Base-by-base conservation (phyloP, 2,113 vertebrate genomes). In the Xenopus borealis region DNA sequence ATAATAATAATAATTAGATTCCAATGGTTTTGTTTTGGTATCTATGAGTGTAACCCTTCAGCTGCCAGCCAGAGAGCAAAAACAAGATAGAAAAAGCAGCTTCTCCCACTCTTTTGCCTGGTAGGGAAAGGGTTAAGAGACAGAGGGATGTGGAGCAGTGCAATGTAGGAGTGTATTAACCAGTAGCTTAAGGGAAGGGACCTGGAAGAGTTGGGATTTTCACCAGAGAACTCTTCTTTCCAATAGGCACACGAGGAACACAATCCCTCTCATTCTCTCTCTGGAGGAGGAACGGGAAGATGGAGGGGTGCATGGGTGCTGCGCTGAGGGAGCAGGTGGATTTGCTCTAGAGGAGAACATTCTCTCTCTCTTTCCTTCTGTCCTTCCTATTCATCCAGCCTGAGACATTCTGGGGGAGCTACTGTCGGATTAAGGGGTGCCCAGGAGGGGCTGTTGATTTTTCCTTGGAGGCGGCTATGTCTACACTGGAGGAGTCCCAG, bases 171-270 rank as follows among this genome's bases (percentile, higher is more conserved):
- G 70, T 53, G 47, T 13, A 68, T 75, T 47, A 27, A 33, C 53
- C 71, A 67, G 64, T 12, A 75, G 66, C 59, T 46, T 66, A 63
- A 58, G 45, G 66, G n/a, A 64, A 59, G 69, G 61, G 30, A 69
- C 7, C 61, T 12, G 65, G 58, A 70, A 46, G 59, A 76, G 40
- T 76, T 75, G 57, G 40, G 46, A 55, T 57, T 2, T 62, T 62
- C 33, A 68, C 53, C 55, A 50, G 72, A 57, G 64, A 52, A 65
- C 40, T 19, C 18, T 46, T 46, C 1, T 66, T 66, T 27, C 53
- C 8, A 66, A 53, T 40, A 61, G 18, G 62, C 57, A 46, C 61
- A 50, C 16, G 44, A 66, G n/a, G 40, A 16, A 16, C 47, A 13
- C 47, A 13, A 10, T 12, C 47, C 2, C 20, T 23, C 18, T 30